These are phyloP conservation scores for Adelphocoris suturalis DNA, from an alignment of 2,888 invertebrate genomes.

Conservation along the genomic window DNA sequence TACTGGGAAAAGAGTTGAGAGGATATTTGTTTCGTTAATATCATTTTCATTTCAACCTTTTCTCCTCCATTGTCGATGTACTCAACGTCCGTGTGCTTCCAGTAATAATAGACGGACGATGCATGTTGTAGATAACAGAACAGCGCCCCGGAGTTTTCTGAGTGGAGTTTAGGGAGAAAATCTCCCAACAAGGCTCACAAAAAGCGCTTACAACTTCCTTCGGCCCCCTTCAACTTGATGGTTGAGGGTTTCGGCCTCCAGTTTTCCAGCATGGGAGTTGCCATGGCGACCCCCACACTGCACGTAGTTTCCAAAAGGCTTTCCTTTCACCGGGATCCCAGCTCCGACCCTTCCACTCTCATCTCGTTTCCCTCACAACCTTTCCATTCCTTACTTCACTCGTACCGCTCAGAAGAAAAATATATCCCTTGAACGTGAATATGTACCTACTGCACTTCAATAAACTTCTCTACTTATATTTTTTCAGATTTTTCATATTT, in stretches of 20 bases:
- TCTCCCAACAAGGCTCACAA: slow-evolving; percentile 11
- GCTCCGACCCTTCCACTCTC: neutral
- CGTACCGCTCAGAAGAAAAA: slow-evolving; percentile 5
- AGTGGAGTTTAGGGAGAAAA: slow-evolving; percentile 31
- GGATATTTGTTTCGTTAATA: too few species aligned
- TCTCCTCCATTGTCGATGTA: too few species aligned
- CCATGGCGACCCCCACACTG: slow-evolving; percentile 44
- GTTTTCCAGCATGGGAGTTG: slow-evolving; percentile 44
- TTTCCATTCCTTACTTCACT: slow-evolving; percentile 19
- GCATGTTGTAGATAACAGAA: too few species aligned
- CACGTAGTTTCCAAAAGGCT: slow-evolving; percentile 23
- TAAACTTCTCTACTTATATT: too few species aligned
- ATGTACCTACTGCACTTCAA: too few species aligned
- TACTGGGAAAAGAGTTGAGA: too few species aligned
- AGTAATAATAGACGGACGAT: too few species aligned
- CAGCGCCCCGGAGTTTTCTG: neutral
- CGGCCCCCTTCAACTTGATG: slow-evolving; percentile 36
- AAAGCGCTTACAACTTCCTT: slow-evolving; percentile 21
- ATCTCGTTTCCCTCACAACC: slow-evolving; percentile 43
- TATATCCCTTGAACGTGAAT: neutral
- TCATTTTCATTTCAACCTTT: too few species aligned
- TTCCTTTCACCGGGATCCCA: slow-evolving; percentile 35
- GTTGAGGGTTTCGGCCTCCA: slow-evolving; percentile 36
- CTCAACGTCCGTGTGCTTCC: too few species aligned
- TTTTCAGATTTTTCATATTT: too few species aligned